A percentile compares a stretch with the other conserved stretches of the same genome.
Evolutionary conservation across 2,113 vertebrate species (phyloP).

Genomic region (Condylura cristata): DNA sequence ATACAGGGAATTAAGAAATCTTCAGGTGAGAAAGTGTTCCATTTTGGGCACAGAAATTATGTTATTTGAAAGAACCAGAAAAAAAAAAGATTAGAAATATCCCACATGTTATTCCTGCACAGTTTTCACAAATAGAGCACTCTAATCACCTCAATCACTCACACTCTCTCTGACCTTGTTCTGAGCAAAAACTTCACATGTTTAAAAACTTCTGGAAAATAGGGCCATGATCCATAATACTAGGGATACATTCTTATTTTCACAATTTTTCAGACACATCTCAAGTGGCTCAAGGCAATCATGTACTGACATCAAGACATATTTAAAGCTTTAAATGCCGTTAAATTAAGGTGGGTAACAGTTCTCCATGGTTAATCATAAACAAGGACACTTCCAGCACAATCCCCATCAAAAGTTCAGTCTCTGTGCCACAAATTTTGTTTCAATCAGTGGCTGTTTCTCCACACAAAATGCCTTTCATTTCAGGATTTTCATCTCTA

Average conservation of each 20-base stretch:
- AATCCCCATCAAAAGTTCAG: background rate
- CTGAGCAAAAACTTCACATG: background rate
- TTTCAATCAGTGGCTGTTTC: background rate
- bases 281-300: background rate
- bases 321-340: background rate
- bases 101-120: background rate
- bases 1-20: background rate
- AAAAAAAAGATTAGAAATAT: no score
- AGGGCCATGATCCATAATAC: background rate
- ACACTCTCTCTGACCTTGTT: background rate
- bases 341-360: background rate
- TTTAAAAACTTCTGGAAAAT: background rate
- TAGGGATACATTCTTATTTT: background rate
- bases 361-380: background rate
- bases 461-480: background rate
- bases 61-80: background rate
- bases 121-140: no score
- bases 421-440: background rate
- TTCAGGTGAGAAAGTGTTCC: background rate
- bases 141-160: background rate
- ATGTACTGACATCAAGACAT: background rate
- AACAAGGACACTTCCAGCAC: background rate
- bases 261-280: background rate
- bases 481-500: background rate
- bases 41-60: background rate